phyloP scores from a whole-genome alignment of 2,888 invertebrate genomes.

The Drosophila demipolita region DNA sequence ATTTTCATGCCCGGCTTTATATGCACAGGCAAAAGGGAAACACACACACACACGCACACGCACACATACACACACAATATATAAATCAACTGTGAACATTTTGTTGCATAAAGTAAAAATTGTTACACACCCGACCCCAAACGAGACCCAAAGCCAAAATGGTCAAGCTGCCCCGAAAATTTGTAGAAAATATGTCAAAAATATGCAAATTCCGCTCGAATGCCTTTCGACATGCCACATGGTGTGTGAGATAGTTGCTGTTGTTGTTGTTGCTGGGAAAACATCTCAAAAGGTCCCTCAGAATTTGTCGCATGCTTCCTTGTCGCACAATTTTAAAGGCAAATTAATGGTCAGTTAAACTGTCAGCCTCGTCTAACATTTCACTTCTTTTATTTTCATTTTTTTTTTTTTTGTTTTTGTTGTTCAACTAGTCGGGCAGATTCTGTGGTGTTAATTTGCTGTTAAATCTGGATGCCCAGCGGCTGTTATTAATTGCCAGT shows the following conservation, averaged over 20 bases:
- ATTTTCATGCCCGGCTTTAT: conserved; percentile 44
- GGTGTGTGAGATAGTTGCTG: conserved; percentile 28
- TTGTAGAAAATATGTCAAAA: conserved; percentile 73
- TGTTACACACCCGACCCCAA: conserved; percentile 36
- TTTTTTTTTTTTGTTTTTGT: conserved; percentile 22
- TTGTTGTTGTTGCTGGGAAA: conserved; percentile 33
- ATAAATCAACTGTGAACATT: conserved; percentile 73
- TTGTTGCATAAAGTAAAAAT: conserved; percentile 61
- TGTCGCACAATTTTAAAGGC: conserved; percentile 69
- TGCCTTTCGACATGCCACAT: conserved; percentile 39
- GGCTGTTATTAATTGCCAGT: conserved; percentile 79
- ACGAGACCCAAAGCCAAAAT: conserved; percentile 28
- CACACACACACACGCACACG: conserved; percentile 9
- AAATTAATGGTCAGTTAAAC: conserved; percentile 81
- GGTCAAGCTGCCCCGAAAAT: conserved; percentile 63
- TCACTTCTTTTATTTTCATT: conserved; percentile 32
- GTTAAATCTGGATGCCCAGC: conserved; percentile 76
- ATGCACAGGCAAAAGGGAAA: neutral
- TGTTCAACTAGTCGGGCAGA: conserved; percentile 37
- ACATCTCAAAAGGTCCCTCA: conserved; percentile 43
- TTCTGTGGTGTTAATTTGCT: conserved; percentile 81
- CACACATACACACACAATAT: conserved; percentile 18
- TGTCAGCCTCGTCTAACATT: conserved; percentile 63
- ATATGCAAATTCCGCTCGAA: conserved; percentile 67
- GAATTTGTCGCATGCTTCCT: conserved; percentile 61